Evolutionary conservation across 2,888 invertebrate genomes (phyloP).

Genomic region (Latheticus oryzae): DNA sequence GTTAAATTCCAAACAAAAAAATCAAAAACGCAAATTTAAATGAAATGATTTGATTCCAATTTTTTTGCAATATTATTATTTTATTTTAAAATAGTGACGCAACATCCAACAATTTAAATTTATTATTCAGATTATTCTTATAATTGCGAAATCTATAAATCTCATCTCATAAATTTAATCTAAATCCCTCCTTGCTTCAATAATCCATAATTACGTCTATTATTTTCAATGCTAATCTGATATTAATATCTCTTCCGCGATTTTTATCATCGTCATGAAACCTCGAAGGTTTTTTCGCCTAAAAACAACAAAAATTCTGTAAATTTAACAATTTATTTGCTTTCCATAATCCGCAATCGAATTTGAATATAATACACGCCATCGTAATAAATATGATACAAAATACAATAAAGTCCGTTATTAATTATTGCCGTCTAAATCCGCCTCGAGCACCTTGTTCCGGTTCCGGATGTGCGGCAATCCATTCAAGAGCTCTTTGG

Average conservation of each 20-base stretch:
- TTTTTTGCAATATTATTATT: no score
- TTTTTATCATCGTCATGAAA: slow-evolving; percentile 16
- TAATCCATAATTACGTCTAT: slow-evolving; percentile 26
- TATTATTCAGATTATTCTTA: no score
- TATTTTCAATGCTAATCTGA: slow-evolving; percentile 14
- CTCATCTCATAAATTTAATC: no score
- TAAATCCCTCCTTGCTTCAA: no score
- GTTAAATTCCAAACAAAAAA: no score
- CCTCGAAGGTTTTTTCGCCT: neutral
- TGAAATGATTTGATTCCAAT: no score
- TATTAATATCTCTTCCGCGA: slow-evolving; percentile 21
- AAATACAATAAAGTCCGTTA: slow-evolving; percentile 16
- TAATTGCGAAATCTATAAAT: no score
- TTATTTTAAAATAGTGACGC: no score
- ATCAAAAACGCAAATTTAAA: no score
- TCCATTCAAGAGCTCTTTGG: slow-evolving; percentile 73
- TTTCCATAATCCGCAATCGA: slow-evolving; percentile 31
- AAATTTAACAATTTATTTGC: slow-evolving; percentile 37
- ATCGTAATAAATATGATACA: slow-evolving; percentile 32
- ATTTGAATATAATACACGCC: slow-evolving; percentile 36
- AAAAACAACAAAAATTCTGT: slow-evolving; percentile 23
- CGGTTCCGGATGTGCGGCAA: slow-evolving; percentile 73
- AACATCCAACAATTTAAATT: no score
- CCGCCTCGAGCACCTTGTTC: slow-evolving; percentile 41
- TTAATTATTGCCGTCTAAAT: slow-evolving; percentile 37